phyloP scores from a whole-genome alignment of 92 coral and sea anemone genomes.

The Muricea muricata region DNA sequence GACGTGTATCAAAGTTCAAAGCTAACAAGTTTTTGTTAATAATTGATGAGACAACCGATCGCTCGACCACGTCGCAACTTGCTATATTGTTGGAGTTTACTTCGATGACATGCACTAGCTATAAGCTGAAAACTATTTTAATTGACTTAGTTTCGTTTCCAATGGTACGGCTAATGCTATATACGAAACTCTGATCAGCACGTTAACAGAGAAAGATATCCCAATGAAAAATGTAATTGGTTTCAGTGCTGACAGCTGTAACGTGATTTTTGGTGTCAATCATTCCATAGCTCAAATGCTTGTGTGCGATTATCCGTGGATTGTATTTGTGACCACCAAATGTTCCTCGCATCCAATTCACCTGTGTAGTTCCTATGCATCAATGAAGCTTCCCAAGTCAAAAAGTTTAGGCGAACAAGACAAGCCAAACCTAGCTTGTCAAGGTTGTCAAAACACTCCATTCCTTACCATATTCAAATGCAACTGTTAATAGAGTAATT shows the following conservation, averaged over 20 bases:
- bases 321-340: neutral
- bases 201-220: neutral
- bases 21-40: too few species aligned
- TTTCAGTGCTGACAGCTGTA: too few species aligned
- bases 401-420: neutral
- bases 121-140: too few species aligned
- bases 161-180: neutral
- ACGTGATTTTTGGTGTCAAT: too few species aligned
- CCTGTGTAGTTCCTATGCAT: neutral
- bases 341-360: neutral
- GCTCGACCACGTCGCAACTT: too few species aligned
- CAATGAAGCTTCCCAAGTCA: neutral
- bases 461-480: constrained; percentile 22
- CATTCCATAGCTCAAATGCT: too few species aligned
- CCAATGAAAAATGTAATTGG: too few species aligned
- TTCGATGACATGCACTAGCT: too few species aligned
- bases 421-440: neutral
- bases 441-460: neutral
- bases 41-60: too few species aligned
- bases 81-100: too few species aligned
- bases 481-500: constrained; percentile 18
- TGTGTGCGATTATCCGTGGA: too few species aligned
- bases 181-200: neutral
- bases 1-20: too few species aligned
- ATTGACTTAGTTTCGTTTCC: neutral